These are phyloP conservation scores for Centrocercus urophasianus DNA, from an alignment of 2,113 vertebrate genomes.

Conservation along the genomic window DNA sequence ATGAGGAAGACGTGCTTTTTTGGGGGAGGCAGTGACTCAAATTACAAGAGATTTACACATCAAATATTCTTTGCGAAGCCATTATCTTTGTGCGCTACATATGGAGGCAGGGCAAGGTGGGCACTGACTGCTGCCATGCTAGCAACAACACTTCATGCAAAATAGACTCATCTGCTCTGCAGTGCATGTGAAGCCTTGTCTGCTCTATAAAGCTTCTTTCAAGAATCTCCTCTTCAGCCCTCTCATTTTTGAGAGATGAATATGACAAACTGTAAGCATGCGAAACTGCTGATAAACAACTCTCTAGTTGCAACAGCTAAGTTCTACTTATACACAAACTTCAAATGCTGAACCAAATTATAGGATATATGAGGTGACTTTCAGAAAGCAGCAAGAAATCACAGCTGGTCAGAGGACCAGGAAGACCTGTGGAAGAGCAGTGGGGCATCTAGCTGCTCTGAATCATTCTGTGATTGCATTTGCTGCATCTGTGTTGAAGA, in stretches of 20 bases:
- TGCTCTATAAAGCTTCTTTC: background rate
- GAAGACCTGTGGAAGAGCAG: background rate
- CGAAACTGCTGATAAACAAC: background rate
- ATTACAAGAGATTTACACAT: background rate
- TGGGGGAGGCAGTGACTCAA: background rate
- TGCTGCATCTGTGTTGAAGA: background rate
- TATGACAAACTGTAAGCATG: background rate
- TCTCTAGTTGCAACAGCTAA: rapidly evolving
- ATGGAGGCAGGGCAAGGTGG: background rate
- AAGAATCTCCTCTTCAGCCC: background rate
- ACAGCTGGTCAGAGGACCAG: background rate
- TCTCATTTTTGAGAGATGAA: background rate
- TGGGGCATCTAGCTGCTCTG: background rate
- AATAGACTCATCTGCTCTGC: background rate
- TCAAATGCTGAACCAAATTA: background rate
- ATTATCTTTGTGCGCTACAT: rapidly evolving
- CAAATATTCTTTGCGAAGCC: background rate
- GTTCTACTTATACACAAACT: background rate
- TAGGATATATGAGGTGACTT: background rate
- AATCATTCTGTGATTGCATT: background rate
- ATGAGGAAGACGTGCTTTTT: background rate
- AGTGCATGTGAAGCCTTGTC: rapidly evolving
- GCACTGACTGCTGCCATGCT: background rate
- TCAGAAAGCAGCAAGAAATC: background rate
- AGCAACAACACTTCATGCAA: background rate